Base-by-base conservation (phyloP, 2,888 invertebrate genomes). In the Nomada flava region DNA sequence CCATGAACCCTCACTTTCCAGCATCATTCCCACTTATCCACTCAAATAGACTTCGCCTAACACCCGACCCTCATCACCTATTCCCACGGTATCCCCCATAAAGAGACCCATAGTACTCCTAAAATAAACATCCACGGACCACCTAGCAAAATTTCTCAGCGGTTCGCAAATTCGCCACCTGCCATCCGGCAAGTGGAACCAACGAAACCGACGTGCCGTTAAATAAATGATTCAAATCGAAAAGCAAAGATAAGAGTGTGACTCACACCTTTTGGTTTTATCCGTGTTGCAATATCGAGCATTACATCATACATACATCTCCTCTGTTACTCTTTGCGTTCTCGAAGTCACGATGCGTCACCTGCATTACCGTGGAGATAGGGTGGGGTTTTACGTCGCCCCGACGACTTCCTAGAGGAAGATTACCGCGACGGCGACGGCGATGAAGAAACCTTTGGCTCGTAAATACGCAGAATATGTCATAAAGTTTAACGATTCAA, bases 401-500 rank as follows among this genome's bases (percentile, higher is more conserved):
- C 60, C 62, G 83, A 59, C 78, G 71, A 75, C 62, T 79, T 79
- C 65, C 52, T 26, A 44, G 26, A 55, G 59, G 73, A 76, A 77
- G 73, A 81, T 85, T 67, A 68, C 55, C 67, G 62, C 72, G 77
- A 60, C 52, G 62, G 57, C 65, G 62, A 74, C 53, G 76, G 29
- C 74, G 62, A 79, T 42, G 80, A 82, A 82, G 84, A 72, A 82
- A 82, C 64, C 77, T 64, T 70, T 55, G 44, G 67, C 72, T 86
- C 90, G 88, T 90, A 90, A 89, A 90, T 88, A 86, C 84, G 74
- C 84, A 23, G 79, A 76, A 88, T 87, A 84, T 83, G 86, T 76
- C 84, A 75, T 90, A 89, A 90, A 90, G 78, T 89, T 90, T 88
- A 90, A 90, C 89, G 89, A 81, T 89, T 88, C 79, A 76, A 89